A percentile compares a stretch with the other conserved stretches of the same genome.
phyloP scores from a whole-genome alignment of 2,888 invertebrate species.

The Euproctis similis region DNA sequence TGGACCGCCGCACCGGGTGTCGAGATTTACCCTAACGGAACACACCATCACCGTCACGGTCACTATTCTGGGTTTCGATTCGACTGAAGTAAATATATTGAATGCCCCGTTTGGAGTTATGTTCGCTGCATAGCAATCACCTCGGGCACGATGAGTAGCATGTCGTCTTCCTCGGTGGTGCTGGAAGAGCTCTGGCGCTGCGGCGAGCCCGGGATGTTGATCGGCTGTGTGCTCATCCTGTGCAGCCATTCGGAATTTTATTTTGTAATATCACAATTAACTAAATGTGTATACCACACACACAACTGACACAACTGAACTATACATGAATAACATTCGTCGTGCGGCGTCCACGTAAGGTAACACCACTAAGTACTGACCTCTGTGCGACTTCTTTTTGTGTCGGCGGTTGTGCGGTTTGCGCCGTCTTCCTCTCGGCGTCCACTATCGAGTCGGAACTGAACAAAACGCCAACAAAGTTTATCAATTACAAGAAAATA shows the following conservation, averaged over 20 bases:
- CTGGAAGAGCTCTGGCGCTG: constrained; percentile 61
- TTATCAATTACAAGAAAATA: too few species aligned
- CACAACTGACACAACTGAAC: background rate
- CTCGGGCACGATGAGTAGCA: constrained; percentile 55
- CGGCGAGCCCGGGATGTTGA: constrained; percentile 78
- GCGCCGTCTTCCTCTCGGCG: constrained; percentile 27
- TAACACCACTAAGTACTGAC: too few species aligned
- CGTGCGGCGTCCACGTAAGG: too few species aligned
- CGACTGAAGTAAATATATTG: background rate
- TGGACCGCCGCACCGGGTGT: constrained; percentile 90
- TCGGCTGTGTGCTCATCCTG: constrained; percentile 74
- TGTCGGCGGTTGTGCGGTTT: constrained; percentile 27
- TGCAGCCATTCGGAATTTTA: too few species aligned
- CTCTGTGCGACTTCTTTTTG: constrained; percentile 27
- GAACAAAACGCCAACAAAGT: constrained; percentile 3
- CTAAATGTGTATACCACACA: too few species aligned
- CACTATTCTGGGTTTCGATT: too few species aligned
- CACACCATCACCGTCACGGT: too few species aligned
- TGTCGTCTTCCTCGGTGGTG: constrained; percentile 67
- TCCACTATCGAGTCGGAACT: constrained; percentile 60
- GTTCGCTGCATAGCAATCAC: too few species aligned
- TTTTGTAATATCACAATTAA: too few species aligned
- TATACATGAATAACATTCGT: too few species aligned
- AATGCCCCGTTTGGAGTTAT: too few species aligned
- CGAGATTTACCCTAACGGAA: constrained; percentile 73